Base-by-base conservation (phyloP, 2,797 vertebrate species). In the Poecile montanus region DNA sequence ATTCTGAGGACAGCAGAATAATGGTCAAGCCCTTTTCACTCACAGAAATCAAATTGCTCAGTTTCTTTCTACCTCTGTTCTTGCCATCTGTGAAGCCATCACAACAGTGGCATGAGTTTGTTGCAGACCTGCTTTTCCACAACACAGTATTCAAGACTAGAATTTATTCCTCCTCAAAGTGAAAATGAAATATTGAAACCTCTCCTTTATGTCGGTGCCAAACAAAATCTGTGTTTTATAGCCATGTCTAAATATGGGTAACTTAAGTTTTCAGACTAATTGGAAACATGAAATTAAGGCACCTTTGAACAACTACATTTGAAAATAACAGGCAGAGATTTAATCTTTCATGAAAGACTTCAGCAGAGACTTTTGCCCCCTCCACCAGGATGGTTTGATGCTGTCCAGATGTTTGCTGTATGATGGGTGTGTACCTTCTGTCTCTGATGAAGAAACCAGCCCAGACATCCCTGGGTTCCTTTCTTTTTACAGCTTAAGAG, bases 401-500 rank as follows among this genome's bases (percentile, higher is more conserved):
- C 45, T 91, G 63, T 93, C 90, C 94, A 96, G 93, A 96, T 93
- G 88, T 91, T 93, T 96, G 75, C n/a, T 89, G 85, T 22, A 12
- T 72, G 27, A 47, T 76, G 84, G 84, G 90, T 89, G 93, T 89
- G 88, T 91, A 80, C 74, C 50, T 94, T 81, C 78, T 74, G 60
- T 36, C 80, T 88, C 66, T 82, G 77, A 91, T 5, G 26, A 78
- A 84, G 40, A 90, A 78, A 90, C 40, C 85, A 89, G 68, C 18
- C 91, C 86, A 95, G 92, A 87, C 72, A 83, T 89, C 90, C 60
- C 72, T 85, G 77, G 17, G 77, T 70, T 91, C 38, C 32, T 91
- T 90, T 70, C 27, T 53, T 93, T 67, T 83, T 83, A 57, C 29
- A 71, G 60, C 38, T 68, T 82, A 23, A 79, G 81, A 93, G 81